phyloP scores from a whole-genome alignment of 2,797 vertebrate genomes.

The Neosilurus mollespiculum region DNA sequence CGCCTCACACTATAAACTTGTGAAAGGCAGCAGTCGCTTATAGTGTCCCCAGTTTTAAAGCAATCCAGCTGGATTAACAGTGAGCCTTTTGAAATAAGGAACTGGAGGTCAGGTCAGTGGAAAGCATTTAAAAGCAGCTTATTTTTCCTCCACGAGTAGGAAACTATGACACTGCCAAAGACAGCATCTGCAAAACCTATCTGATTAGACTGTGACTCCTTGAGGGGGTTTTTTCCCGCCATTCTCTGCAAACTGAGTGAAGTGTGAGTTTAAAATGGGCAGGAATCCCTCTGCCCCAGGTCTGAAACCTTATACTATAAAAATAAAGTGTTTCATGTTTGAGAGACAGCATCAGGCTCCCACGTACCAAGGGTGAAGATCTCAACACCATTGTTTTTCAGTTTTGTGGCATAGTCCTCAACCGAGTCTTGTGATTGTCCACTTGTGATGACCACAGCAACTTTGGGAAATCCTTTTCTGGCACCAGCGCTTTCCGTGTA shows the following conservation, averaged over 20 bases:
- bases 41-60: constrained; percentile 52
- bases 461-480: constrained; percentile 87
- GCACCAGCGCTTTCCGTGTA: constrained; percentile 83
- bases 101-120: constrained; percentile 36
- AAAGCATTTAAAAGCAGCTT: constrained; percentile 39
- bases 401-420: constrained; percentile 79
- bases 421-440: constrained; percentile 88
- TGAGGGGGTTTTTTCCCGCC: constrained; percentile 45
- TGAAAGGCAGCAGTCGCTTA: constrained; percentile 43
- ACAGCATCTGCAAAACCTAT: constrained; percentile 47
- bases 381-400: constrained; percentile 86
- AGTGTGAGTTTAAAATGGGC: not conserved
- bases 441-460: constrained; percentile 89
- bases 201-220: constrained; percentile 28
- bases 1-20: constrained; percentile 10
- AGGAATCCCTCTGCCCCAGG: not conserved
- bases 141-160: constrained; percentile 53
- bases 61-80: constrained; percentile 51
- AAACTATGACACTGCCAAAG: constrained; percentile 57
- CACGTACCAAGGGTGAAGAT: constrained; percentile 88
- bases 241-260: not conserved
- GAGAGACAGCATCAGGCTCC: constrained; percentile 14
- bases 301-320: not conserved
- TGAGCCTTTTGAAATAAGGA: constrained; percentile 31
- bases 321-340: not conserved